These are phyloP conservation scores for Atopsyche davidsoni DNA, from an alignment of 1,140 invertebrate genomes.

Conservation along the genomic window DNA sequence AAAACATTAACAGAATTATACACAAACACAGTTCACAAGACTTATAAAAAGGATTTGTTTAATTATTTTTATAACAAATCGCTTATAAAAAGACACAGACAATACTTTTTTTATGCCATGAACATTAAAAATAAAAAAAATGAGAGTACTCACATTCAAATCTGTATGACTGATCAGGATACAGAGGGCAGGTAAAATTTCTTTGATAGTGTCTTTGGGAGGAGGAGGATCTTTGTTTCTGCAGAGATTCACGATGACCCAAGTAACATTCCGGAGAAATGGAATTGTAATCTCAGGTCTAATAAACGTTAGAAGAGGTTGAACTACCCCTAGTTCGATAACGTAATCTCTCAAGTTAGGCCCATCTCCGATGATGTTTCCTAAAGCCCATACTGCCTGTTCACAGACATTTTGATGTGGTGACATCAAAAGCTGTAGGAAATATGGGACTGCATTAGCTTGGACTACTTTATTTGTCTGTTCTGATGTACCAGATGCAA, in stretches of 20 bases:
- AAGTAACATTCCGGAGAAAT: slow-evolving; percentile 94
- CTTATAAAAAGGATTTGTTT: neutral
- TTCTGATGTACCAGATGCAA: slow-evolving; percentile 92
- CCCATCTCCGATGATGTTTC: slow-evolving; percentile 92
- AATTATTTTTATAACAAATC: neutral
- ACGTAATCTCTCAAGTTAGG: slow-evolving; percentile 86
- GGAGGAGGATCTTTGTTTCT: slow-evolving; percentile 93
- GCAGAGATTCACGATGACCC: slow-evolving; percentile 97
- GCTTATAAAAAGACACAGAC: neutral
- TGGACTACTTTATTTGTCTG: slow-evolving; percentile 95
- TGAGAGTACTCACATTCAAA: slow-evolving; percentile 74
- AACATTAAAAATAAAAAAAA: neutral
- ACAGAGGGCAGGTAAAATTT: slow-evolving; percentile 91
- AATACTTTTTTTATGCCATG: neutral
- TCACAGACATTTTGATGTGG: slow-evolving; percentile 97
- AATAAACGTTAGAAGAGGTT: slow-evolving; percentile 84
- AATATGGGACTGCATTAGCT: slow-evolving; percentile 91
- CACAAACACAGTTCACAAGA: no score
- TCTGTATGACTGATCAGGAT: slow-evolving; percentile 93
- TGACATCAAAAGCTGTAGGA: slow-evolving; percentile 85
- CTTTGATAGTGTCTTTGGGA: slow-evolving; percentile 76
- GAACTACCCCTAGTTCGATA: slow-evolving; percentile 83
- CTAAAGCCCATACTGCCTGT: slow-evolving; percentile 98
- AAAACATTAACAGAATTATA: no score
- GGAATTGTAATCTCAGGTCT: slow-evolving; percentile 88